A percentile compares a stretch with the other conserved stretches of the same genome.
These are phyloP conservation scores for Stegastes partitus DNA, from an alignment of 2,113 vertebrate species.

Conservation along the genomic window DNA sequence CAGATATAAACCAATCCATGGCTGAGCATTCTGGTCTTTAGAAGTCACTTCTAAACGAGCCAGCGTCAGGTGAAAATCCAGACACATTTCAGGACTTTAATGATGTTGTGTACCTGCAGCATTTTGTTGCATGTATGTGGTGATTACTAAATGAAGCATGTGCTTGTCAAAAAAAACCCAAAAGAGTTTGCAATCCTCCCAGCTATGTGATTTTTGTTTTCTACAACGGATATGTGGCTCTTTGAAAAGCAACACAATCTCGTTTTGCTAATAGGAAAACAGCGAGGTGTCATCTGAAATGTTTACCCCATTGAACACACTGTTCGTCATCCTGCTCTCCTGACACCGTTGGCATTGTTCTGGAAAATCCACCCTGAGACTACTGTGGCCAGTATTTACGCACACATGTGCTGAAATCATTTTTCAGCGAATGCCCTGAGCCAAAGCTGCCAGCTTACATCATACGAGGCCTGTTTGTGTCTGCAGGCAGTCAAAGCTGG, in stretches of 20 bases:
- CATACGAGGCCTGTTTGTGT: background rate
- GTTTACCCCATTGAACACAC: conserved; percentile 2
- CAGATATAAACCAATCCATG: no score
- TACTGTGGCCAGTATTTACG: background rate
- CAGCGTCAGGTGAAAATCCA: no score
- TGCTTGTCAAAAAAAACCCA: no score
- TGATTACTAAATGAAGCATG: no score
- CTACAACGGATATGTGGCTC: no score
- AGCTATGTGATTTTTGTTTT: no score
- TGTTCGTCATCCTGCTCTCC: conserved; percentile 18
- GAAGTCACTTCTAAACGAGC: no score
- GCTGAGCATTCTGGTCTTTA: no score
- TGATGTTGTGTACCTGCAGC: no score
- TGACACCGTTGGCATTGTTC: background rate
- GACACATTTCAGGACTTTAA: no score
- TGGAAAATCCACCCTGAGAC: background rate
- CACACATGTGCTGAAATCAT: background rate
- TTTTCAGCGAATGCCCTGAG: conserved; percentile 3
- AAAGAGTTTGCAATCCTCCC: no score
- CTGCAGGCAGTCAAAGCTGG: background rate
- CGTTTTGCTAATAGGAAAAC: conserved; percentile 1
- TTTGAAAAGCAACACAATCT: background rate
- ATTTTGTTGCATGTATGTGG: no score
- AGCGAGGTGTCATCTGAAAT: background rate
- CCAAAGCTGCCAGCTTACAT: conserved; percentile 11